These are phyloP conservation scores for Sphenopsis melanotis DNA, from an alignment of 2,797 vertebrate genomes.

Conservation along the genomic window DNA sequence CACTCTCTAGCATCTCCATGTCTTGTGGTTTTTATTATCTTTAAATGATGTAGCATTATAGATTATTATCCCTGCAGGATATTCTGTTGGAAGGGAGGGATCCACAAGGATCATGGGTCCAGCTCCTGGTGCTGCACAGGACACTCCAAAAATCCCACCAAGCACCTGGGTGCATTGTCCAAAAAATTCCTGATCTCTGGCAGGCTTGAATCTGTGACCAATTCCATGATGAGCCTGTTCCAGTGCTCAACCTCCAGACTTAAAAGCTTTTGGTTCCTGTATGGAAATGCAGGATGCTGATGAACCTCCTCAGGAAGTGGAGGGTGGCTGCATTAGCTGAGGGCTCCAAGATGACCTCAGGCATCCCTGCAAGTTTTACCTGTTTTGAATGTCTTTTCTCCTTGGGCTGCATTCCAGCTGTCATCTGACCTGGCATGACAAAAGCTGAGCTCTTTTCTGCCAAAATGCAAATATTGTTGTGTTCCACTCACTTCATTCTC, in stretches of 20 bases:
- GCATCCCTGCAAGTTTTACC: neutral
- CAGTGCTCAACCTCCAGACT: rapidly evolving
- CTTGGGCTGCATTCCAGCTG: neutral
- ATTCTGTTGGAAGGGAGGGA: neutral
- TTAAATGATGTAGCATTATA: neutral
- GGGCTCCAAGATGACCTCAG: neutral
- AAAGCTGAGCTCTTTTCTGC: neutral
- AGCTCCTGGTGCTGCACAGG: neutral
- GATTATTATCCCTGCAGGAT: neutral
- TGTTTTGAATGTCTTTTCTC: neutral
- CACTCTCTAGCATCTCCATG: neutral
- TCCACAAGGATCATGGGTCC: rapidly evolving
- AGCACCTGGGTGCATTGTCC: neutral
- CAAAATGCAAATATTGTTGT: too few species aligned
- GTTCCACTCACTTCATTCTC: neutral
- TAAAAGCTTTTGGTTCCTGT: neutral
- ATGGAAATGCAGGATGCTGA: neutral
- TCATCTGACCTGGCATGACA: neutral
- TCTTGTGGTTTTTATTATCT: neutral
- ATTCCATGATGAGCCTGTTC: neutral
- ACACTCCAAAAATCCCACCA: neutral
- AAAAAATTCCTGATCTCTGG: neutral
- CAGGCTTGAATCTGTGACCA: neutral
- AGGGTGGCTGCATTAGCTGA: neutral
- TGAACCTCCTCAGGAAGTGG: neutral